Evolutionary conservation across 2,797 vertebrate genomes (phyloP).

Genomic region (Hypotaenidia okinawae): DNA sequence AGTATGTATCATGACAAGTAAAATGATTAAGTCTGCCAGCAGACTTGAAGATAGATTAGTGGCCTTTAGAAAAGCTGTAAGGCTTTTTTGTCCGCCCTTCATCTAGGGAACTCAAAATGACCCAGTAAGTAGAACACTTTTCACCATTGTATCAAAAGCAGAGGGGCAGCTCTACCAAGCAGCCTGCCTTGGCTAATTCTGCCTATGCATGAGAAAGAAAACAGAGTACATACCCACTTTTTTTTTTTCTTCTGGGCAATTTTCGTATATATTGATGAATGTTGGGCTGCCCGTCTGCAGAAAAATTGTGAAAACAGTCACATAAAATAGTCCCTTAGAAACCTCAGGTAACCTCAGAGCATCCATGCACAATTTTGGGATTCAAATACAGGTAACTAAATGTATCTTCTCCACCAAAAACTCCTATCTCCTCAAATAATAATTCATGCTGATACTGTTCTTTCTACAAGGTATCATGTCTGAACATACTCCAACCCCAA

Average conservation of each 20-base stretch:
- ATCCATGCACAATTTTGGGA: not conserved
- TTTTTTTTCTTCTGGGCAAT: conserved; percentile 80
- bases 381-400: not conserved
- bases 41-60: not conserved
- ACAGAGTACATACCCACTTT: conserved; percentile 68
- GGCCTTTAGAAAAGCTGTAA: conserved; percentile 47
- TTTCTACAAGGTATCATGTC: not conserved
- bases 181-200: conserved; percentile 11
- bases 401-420: not conserved
- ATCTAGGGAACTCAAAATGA: conserved; percentile 14
- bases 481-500: not conserved
- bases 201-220: not conserved
- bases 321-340: not conserved
- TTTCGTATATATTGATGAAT: conserved; percentile 84
- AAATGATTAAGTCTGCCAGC: not conserved
- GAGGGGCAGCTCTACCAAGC: not conserved
- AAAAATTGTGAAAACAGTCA: conserved; percentile 46
- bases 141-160: conserved; percentile 9
- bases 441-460: not conserved
- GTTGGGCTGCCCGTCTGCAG: conserved; percentile 78
- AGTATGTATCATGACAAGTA: conserved; percentile 19
- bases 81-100: not conserved
- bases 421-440: not conserved
- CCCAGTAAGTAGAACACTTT: conserved; percentile 19
- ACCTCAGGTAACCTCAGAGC: not conserved